A percentile compares a stretch with the other conserved stretches of the same genome.
Evolutionary conservation across 2,797 vertebrate genomes (phyloP).

Genomic region (Hyperoplus lanceolatus): DNA sequence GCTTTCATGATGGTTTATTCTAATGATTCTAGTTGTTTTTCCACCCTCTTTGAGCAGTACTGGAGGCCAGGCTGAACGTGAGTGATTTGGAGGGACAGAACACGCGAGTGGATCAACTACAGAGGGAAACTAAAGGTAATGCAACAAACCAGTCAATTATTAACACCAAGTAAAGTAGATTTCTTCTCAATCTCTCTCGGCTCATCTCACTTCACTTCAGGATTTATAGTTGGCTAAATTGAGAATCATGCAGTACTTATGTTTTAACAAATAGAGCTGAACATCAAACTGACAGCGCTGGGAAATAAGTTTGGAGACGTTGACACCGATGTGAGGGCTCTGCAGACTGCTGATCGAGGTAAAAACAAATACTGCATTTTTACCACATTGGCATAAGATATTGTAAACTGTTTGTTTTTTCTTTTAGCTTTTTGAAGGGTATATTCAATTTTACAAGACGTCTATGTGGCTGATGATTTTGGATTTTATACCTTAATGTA

Average conservation of each 20-base stretch:
- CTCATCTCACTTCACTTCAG: conserved; percentile 3
- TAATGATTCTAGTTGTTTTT: not conserved
- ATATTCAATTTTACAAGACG: not conserved
- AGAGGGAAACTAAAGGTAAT: conserved; percentile 32
- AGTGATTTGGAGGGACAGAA: conserved; percentile 23
- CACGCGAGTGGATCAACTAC: conserved; percentile 20
- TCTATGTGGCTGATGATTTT: not conserved
- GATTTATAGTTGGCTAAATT: conserved; percentile 9
- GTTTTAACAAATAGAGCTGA: conserved; percentile 9
- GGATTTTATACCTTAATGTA: not conserved
- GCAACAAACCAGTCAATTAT: conserved; percentile 26
- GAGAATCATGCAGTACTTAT: conserved; percentile 5
- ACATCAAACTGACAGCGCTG: conserved; percentile 20
- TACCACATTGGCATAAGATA: not conserved
- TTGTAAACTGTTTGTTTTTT: not conserved
- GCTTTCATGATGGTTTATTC: not conserved
- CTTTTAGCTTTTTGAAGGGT: not conserved
- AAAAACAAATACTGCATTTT: not conserved
- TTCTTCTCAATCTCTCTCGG: conserved; percentile 6
- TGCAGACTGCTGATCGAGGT: conserved; percentile 11
- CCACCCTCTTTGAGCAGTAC: conserved; percentile 22
- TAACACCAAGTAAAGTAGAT: not conserved
- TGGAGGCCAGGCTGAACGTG: conserved; percentile 24
- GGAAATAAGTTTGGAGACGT: conserved; percentile 11
- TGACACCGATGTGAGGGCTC: conserved; percentile 3